Evolutionary conservation across 2,888 invertebrate species (phyloP), one percentile per base, ranked within the genome.

Genomic region (Athalia circularis): DNA sequence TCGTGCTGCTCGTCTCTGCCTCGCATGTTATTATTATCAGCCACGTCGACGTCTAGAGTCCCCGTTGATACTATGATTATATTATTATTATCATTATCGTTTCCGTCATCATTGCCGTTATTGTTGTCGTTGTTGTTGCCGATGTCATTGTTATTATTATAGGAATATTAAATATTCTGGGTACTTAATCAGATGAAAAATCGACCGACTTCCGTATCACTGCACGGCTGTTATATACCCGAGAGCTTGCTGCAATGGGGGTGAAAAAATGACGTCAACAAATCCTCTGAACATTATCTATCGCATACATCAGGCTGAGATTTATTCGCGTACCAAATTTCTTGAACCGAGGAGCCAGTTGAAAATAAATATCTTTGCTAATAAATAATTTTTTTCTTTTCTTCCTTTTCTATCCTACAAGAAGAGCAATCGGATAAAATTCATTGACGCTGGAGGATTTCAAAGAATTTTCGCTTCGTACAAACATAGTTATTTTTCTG

Each of bases 171-270:
- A 87, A 87, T 87, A 86, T 87, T 86, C 84, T 81, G 83, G 82
- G 84, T 85, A 87, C 86, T 87, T 88, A 88, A 87, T 88, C 86
- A 86, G 84, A 84, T 83, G 86, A 87, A 85, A 88, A 86, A 88
- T 88, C 84, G 85, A 83, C 84, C 85, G 82, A 86, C 86, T 87
- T 86, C 86, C 85, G 85, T 86, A 85, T 86, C 85, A 87, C 84
- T 83, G 80, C 43, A 7, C 48, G 52, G 50, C 29, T 68, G 67
- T 47, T 68, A 29, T 29, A 29, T 29, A 29, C 29, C 29, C 29
- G 29, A 29, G 29, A 29, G 29, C 29, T 29, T 2, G 29, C 29
- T 29, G 29, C 29, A 29, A 29, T 29, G 74, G 61, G 74, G 50
- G 13, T 61, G 62, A 75, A 75, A 75, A 62, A 62, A 29, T 29